phyloP scores from a whole-genome alignment of 2,888 invertebrate genomes.

The Pyrocoelia pectoralis region DNA sequence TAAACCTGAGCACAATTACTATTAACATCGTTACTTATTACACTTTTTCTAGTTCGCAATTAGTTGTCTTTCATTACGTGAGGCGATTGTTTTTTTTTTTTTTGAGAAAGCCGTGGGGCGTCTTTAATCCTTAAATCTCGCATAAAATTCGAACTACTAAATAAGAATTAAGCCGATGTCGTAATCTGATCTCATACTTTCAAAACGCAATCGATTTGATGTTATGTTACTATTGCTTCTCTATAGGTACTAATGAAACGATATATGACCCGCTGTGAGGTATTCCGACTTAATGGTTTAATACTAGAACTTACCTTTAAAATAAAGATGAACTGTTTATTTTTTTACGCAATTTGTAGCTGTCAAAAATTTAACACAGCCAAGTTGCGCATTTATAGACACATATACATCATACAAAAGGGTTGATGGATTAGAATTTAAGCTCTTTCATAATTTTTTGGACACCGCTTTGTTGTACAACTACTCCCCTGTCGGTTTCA shows the following conservation, averaged over 20 bases:
- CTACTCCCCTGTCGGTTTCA: slow-evolving; percentile 11
- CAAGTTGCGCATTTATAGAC: background rate
- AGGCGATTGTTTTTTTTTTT: background rate
- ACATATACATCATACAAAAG: background rate
- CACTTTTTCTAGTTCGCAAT: background rate
- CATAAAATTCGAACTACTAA: background rate
- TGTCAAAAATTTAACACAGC: slow-evolving; percentile 7
- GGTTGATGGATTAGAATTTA: slow-evolving; percentile 2
- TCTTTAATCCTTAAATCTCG: background rate
- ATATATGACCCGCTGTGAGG: slow-evolving; percentile 20
- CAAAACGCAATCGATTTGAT: slow-evolving; percentile 16
- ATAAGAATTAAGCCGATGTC: background rate
- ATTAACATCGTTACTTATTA: background rate
- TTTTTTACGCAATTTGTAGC: slow-evolving; percentile 17
- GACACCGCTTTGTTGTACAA: background rate
- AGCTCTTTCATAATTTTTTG: background rate
- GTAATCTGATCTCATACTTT: slow-evolving; percentile 13
- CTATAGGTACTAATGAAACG: slow-evolving; percentile 13
- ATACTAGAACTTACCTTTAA: slow-evolving; percentile 12
- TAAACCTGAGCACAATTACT: background rate
- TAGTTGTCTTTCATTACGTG: background rate
- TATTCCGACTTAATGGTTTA: slow-evolving; percentile 17
- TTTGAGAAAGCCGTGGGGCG: background rate
- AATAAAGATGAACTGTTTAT: slow-evolving; percentile 20
- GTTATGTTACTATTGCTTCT: slow-evolving; percentile 15